Conservation (phyloP, 2,797 vertebrate genomes). For the Labeo calbasu region DNA sequence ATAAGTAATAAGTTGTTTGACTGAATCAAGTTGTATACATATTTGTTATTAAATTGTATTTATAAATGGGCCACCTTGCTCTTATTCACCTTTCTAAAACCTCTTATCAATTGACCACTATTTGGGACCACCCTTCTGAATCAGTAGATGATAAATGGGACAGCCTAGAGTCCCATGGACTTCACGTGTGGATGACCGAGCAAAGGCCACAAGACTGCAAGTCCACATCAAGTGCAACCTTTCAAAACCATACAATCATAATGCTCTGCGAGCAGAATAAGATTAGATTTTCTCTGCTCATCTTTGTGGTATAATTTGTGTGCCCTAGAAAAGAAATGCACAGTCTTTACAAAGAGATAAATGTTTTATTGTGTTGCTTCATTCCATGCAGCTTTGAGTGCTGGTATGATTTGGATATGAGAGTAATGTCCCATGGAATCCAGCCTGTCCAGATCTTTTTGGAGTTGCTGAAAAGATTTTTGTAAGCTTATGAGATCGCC, state of each 20-base stretch:
- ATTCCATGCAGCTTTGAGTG: background rate
- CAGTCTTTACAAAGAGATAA: background rate
- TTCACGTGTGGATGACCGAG: background rate
- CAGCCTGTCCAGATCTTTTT: background rate
- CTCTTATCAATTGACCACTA: too few species aligned
- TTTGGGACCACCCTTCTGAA: background rate
- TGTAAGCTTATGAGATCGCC: conserved; percentile 10
- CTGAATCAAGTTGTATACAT: background rate
- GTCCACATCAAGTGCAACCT: background rate
- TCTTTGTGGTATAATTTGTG: background rate
- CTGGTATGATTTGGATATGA: background rate
- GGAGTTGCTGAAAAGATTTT: background rate
- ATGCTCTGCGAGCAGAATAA: background rate
- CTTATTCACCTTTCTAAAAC: background rate
- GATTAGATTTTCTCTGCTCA: background rate
- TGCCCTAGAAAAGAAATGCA: background rate
- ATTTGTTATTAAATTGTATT: background rate
- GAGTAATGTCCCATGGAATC: background rate
- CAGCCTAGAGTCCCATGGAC: background rate
- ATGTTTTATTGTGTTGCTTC: background rate
- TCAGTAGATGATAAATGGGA: background rate
- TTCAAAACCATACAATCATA: background rate
- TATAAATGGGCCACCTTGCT: background rate
- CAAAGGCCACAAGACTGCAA: background rate
- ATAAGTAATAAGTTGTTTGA: background rate